Evolutionary conservation across 2,113 vertebrate species (phyloP), one percentile per base, ranked within the genome.

Genomic region (Etia nguti): DNA sequence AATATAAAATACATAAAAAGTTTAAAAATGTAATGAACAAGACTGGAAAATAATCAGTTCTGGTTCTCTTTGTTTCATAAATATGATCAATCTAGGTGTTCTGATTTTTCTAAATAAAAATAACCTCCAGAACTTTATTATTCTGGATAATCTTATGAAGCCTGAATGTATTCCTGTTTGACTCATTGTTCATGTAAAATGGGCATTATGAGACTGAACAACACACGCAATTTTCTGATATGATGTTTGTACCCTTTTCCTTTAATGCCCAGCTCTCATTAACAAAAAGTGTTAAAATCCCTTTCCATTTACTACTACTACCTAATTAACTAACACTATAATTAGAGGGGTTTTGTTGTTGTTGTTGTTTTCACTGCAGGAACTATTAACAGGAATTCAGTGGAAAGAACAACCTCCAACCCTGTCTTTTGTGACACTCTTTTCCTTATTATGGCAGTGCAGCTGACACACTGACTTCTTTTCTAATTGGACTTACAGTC

Each of bases 301-400:
- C 29, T 79, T 90, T 85, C 22, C 60, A 81, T 83, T 89, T 82
- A 89, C 46, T 56, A 80, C 83, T 59, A 81, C 57, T 86, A 84
- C 34, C 84, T 62, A 84, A 83, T 56, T 50, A 57, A 83, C 82
- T 84, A 79, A 82, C 87, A 84, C 36, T 56, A 85, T 80, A 93
- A 88, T 81, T 70, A 82, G 68, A 87, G 77, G 87, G 68, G 83
- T 90, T 93, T 92, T 93, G 91, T 18, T 73, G 41, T 46, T 73
- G 8, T 73, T 48, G 18, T 73, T 48, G 41, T 73, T 73, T 73
- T 73, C 85, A 83, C 34, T 43, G 34, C 82, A 90, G 89, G 75
- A 93, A 59, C 54, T 70, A 55, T 84, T 92, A 55, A 46, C 20
- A 88, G 65, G 77, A 88, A 89, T 56, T 88, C 70, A 83, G 18